A percentile compares a stretch with the other conserved stretches of the same genome.
Conservation (phyloP, 1,140 invertebrate species). For the Asobara japonica region DNA sequence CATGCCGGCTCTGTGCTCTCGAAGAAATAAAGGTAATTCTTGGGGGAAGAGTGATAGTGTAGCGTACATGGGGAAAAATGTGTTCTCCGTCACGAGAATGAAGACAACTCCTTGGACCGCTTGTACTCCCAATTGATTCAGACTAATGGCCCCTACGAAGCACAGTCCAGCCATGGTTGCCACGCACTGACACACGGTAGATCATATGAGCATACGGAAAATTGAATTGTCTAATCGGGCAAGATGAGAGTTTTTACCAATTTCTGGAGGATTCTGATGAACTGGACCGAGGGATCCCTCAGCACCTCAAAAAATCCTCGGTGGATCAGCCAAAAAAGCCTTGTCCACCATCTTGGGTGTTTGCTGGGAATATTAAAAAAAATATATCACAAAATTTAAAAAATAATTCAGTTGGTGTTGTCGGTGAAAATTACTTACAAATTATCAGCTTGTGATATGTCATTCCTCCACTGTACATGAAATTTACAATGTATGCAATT, state of each 20-base stretch:
- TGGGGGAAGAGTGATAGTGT: conserved; percentile 81
- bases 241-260: conserved; percentile 76
- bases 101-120: conserved; percentile 85
- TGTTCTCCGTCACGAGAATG: conserved; percentile 86
- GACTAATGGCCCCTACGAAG: conserved; percentile 75
- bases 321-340: conserved; percentile 76
- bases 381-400: background rate
- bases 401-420: background rate
- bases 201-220: background rate
- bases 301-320: conserved; percentile 75
- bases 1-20: conserved; percentile 81
- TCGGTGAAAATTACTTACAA: conserved; percentile 34
- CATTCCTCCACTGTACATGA: conserved; percentile 32
- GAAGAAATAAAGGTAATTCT: conserved; percentile 79
- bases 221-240: background rate
- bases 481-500: conserved; percentile 29
- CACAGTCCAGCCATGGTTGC: conserved; percentile 82
- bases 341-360: conserved; percentile 71
- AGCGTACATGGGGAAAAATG: conserved; percentile 87
- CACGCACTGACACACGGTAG: conserved; percentile 69
- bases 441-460: conserved; percentile 17
- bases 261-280: conserved; percentile 79
- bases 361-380: conserved; percentile 65
- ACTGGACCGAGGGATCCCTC: conserved; percentile 78
- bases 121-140: conserved; percentile 82